Evolutionary conservation across 2,797 vertebrate species (phyloP).

Genomic region (Pangasius macronema): DNA sequence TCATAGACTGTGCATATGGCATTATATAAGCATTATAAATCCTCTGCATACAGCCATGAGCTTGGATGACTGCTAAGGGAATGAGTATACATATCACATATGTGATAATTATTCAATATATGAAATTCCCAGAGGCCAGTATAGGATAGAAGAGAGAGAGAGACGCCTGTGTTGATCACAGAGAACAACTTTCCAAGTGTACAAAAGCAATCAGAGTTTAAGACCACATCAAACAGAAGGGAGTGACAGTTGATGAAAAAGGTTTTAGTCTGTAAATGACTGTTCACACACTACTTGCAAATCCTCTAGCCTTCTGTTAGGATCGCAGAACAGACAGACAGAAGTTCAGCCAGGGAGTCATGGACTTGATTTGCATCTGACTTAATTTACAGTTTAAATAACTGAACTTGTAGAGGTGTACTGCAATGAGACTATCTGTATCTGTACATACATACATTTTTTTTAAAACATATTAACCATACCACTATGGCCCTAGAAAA

Average conservation of each 20-base stretch:
- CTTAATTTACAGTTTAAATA: background rate
- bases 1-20: background rate
- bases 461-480: background rate
- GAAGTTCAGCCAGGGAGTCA: background rate
- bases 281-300: background rate
- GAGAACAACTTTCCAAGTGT: background rate
- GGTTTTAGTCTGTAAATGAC: background rate
- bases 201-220: background rate
- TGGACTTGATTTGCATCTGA: background rate
- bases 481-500: background rate
- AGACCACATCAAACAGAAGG: background rate
- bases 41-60: background rate
- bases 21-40: conserved; percentile 6
- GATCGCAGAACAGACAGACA: background rate
- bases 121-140: background rate
- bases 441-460: background rate
- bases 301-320: background rate
- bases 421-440: background rate
- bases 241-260: background rate
- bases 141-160: background rate
- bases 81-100: background rate
- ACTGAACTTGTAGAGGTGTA: background rate
- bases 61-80: background rate
- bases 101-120: background rate
- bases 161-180: background rate